Evolutionary conservation across 1,140 invertebrate genomes (phyloP), one percentile per base, ranked within the genome.

Genomic region (Rhopalosiphum maidis): DNA sequence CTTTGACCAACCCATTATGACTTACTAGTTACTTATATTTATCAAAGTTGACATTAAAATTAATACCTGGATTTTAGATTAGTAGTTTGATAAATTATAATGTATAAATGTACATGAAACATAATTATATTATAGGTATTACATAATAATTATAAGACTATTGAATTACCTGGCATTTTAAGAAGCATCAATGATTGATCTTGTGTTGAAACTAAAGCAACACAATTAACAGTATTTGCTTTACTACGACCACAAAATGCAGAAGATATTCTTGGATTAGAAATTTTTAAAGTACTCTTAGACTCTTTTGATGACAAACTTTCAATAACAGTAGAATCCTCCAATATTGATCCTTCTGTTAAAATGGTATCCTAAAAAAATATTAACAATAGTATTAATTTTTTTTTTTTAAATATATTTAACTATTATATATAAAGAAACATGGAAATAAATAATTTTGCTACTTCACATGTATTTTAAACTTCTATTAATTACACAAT

Each of bases 201-300:
- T 7, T 41, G 41, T 51, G 68, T 92, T 82, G 94, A 88, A 7
- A 94, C 55, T 82, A 94, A 41, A 51, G 89, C 15, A 8, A 93
- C 93, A 90, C 94, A 94, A 5, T 92, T 87, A 6, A 94, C 83
- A 87, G 93, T 94, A 46, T 93, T 94, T 68, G 94, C 94, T 93
- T 93, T 93, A 15, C 91, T 90, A 25, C 85, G 88, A 21, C 82
- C 92, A 90, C 94, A 94, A 35, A 94, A 93, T 37, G 90, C 51
- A 91, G 89, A 93, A n/a, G 91, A 94, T 46, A 94, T 83, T 85
- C 23, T 92, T 21, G 91, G 91, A 51, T 92, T 51, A 54, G n/a
- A 51, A 54, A 92, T 92, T 92, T 92, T 92, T 54, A 92, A 37
- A 51, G 68, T 37, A 51, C 25, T 54, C 5, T 82, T 83, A 37